Base-by-base conservation (phyloP, 2,113 vertebrate genomes). In the Turdus rufiventris region DNA sequence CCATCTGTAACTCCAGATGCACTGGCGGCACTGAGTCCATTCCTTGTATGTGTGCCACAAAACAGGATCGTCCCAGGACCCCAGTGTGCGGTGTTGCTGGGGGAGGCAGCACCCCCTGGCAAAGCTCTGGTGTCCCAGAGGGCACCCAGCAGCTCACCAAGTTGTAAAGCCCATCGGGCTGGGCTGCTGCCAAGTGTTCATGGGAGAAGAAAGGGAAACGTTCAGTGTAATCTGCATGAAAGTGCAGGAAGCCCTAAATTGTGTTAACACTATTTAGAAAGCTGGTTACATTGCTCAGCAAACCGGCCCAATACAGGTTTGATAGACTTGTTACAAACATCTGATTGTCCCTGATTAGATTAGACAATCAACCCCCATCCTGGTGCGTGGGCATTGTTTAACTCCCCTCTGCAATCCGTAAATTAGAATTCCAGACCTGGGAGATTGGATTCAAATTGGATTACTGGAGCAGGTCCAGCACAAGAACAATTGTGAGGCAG, bases 361-460 rank as follows among this genome's bases (percentile, higher is more conserved):
- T 95, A 97, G 93, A 96, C 95, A 95, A 97, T 95, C 95, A 97
- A 93, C 88, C 93, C 86, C 89, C 34, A 8, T 77, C 94, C 84
- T 89, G 94, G 85, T 83, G 90, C 31, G 91, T 4, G 48, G 74
- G 78, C 9, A 56, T 80, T 96, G 83, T 93, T 96, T 29, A 4
- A 90, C 67, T 96, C 78, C 89, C 93, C 91, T 96, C 92, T 95
- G 89, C 93, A 96, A 97, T 95, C 92, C 87, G 81, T 85, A 89
- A 96, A 97, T 98, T 96, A 97, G 93, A 96, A 97, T 96, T 97
- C 97, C 93, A 97, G 96, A 97, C 97, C 91, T 96, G 93, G 94
- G 96, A 94, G 95, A 97, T 82, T 85, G 93, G 96, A 96, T 97
- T 98, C 97, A 97, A 97, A 97, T 95, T 97, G 97, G 95, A 98